A percentile compares a stretch with the other conserved stretches of the same genome.
phyloP scores from a whole-genome alignment of 2,888 invertebrate species.

The Cryptophagus acutangulus region DNA sequence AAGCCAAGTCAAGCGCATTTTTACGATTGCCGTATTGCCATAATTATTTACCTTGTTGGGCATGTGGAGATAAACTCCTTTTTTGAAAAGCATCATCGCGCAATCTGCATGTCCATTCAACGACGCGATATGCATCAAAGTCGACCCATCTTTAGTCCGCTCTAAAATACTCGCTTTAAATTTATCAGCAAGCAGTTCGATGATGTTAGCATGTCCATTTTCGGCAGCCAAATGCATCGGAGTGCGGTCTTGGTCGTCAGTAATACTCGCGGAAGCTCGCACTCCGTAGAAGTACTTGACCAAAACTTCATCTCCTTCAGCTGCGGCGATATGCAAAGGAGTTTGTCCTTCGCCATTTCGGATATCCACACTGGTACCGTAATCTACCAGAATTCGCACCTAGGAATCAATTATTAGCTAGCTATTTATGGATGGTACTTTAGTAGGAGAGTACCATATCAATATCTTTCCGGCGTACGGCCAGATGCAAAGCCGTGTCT shows the following conservation, averaged over 20 bases:
- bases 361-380: conserved; percentile 86
- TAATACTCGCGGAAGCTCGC: conserved; percentile 88
- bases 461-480: conserved; percentile 85
- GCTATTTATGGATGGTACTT: not conserved
- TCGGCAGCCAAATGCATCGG: conserved; percentile 98
- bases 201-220: conserved; percentile 91
- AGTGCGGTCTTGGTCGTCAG: conserved; percentile 95
- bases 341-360: conserved; percentile 94
- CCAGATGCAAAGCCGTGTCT: conserved; percentile 92
- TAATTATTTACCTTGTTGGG: conserved; percentile 91
- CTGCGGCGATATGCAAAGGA: conserved; percentile 90
- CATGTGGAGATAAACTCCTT: conserved; percentile 98
- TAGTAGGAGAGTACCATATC: conserved; percentile 67
- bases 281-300: conserved; percentile 95
- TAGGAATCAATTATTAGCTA: conserved; percentile 17
- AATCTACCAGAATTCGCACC: conserved; percentile 82
- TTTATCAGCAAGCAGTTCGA: conserved; percentile 94
- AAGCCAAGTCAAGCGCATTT: conserved; percentile 10
- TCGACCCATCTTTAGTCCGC: conserved; percentile 96
- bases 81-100: conserved; percentile 96
- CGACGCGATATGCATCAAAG: conserved; percentile 97
- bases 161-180: conserved; percentile 96
- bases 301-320: conserved; percentile 89
- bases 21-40: too few relatives aligned
- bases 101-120: conserved; percentile 97